Percentiles rank a stretch among this genome's conserved stretches.
Evolutionary conservation across 2,888 invertebrate genomes (phyloP).

Genomic region (Empis livida): DNA sequence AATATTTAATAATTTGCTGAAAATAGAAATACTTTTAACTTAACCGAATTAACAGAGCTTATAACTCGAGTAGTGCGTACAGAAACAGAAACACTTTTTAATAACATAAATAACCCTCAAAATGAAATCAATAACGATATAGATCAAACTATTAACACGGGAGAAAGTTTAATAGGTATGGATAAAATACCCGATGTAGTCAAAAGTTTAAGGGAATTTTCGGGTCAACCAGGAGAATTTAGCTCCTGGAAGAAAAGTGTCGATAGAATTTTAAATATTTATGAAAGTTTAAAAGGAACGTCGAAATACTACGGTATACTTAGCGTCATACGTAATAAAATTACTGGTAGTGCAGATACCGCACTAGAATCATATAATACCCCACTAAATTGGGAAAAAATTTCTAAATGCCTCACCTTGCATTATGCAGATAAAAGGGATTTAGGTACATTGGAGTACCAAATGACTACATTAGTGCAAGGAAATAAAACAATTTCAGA

Average conservation of each 20-base stretch:
- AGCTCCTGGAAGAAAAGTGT: conserved; percentile 2
- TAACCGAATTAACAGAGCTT: no score
- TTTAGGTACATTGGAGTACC: conserved; percentile 12
- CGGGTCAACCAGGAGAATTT: not conserved
- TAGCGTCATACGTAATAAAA: conserved; percentile 6
- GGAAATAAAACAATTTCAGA: conserved; percentile 3
- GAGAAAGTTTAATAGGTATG: no score
- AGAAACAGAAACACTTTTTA: no score
- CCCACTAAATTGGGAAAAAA: conserved; percentile 9
- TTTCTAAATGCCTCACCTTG: conserved; percentile 6
- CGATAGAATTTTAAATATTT: conserved; percentile 1
- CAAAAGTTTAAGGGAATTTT: not conserved
- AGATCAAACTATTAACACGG: no score
- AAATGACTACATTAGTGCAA: conserved; percentile 10
- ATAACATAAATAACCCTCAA: no score
- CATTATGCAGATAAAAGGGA: conserved; percentile 13
- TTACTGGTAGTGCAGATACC: conserved; percentile 3
- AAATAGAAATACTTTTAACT: no score
- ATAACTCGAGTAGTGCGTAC: no score
- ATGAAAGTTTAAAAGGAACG: conserved; percentile 2
- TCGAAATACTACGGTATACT: conserved; percentile 4
- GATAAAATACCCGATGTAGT: not conserved
- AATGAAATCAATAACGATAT: no score
- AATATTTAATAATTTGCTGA: no score
- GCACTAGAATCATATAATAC: conserved; percentile 4